Conservation (phyloP, 2,888 invertebrate genomes). For the Meiosimyza decipiens region DNA sequence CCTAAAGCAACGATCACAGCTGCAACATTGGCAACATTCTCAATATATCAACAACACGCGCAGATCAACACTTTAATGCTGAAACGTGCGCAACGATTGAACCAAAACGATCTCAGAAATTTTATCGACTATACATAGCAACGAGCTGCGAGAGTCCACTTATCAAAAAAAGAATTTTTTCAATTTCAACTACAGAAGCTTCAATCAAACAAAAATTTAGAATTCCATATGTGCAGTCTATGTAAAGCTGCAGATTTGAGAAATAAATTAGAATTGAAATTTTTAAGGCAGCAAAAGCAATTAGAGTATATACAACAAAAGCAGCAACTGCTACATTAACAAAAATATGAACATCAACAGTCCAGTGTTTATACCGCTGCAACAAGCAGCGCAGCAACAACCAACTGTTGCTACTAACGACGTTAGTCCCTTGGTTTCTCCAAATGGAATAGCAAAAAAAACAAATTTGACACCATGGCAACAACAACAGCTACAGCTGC, state of each 20-base stretch:
- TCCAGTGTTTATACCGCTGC: slow-evolving; percentile 16
- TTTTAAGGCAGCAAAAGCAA: background rate
- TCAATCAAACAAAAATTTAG: background rate
- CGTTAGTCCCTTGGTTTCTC: background rate
- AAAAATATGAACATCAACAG: slow-evolving; percentile 30
- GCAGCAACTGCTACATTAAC: slow-evolving; percentile 4
- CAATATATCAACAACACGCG: slow-evolving; percentile 17
- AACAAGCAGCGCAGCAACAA: slow-evolving; percentile 2
- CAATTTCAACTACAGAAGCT: slow-evolving; percentile 1
- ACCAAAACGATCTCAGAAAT: slow-evolving; percentile 19
- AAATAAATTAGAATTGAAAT: no score
- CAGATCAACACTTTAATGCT: slow-evolving; percentile 4
- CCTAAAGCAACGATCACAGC: background rate
- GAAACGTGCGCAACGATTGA: slow-evolving; percentile 24
- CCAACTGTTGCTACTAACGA: background rate
- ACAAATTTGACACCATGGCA: background rate
- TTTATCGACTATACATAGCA: slow-evolving; percentile 27
- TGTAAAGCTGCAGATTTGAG: no score
- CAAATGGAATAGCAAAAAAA: background rate
- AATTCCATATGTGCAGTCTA: no score
- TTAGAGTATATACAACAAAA: no score
- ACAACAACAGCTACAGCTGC: background rate
- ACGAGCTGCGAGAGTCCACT: slow-evolving; percentile 6
- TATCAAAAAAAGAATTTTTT: background rate
- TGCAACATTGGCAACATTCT: background rate